A percentile compares a stretch with the other conserved stretches of the same genome.
These are phyloP conservation scores for Catamblyrhynchus diadema DNA, from an alignment of 2,797 vertebrate species.

Conservation along the genomic window DNA sequence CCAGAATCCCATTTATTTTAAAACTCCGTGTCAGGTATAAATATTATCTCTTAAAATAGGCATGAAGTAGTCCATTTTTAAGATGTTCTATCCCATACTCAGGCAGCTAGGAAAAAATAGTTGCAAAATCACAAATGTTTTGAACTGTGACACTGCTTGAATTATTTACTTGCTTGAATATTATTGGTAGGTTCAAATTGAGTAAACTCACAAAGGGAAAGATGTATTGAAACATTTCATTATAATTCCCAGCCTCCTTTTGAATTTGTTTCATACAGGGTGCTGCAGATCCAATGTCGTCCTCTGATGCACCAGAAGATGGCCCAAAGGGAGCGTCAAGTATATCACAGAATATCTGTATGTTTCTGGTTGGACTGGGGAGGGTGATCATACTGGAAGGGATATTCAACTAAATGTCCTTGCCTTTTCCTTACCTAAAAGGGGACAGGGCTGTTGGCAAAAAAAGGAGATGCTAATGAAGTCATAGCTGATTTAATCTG, in stretches of 20 bases:
- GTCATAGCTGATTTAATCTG: not conserved
- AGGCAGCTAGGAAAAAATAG: not conserved
- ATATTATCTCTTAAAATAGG: not conserved
- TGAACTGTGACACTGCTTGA: not conserved
- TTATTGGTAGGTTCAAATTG: not conserved
- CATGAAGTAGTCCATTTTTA: not conserved
- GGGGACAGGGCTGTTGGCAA: not conserved
- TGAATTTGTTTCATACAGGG: conserved; percentile 66
- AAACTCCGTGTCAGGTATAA: not conserved
- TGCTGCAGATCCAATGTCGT: conserved; percentile 43
- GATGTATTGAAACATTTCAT: not conserved
- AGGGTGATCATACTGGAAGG: not conserved
- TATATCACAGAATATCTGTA: conserved; percentile 77
- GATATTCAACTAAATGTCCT: not conserved
- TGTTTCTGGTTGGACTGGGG: conserved; percentile 55
- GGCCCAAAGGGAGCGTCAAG: conserved; percentile 67
- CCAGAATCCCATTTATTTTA: not conserved
- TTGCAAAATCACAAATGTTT: not conserved
- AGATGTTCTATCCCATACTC: not conserved
- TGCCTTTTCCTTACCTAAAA: not conserved
- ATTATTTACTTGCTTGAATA: conserved; percentile 1
- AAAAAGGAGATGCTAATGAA: not conserved
- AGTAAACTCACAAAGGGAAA: not conserved
- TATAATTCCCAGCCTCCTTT: not conserved
- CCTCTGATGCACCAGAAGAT: conserved; percentile 57